phyloP scores from a whole-genome alignment of 2,113 vertebrate genomes.

The Catagonus wagneri region DNA sequence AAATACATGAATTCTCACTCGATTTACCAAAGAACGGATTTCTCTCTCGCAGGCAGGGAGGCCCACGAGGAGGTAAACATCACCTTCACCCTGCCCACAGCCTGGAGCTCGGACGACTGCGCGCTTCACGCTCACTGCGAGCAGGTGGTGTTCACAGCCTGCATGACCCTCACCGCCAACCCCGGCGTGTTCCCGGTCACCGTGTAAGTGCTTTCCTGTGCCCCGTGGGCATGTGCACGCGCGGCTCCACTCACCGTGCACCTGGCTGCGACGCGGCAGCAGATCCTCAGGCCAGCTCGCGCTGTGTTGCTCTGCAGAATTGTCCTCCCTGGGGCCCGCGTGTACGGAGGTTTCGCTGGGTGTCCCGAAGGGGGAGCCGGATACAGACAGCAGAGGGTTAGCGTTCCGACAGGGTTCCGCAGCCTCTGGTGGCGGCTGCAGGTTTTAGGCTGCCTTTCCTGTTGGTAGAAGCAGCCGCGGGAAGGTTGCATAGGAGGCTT shows the following conservation, averaged over 20 bases:
- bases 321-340: neutral
- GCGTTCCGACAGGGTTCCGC: too few relatives aligned
- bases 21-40: neutral
- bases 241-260: neutral
- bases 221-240: fast-evolving
- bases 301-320: neutral
- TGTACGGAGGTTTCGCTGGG: neutral
- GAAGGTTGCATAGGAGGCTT: neutral
- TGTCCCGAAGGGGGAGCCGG: too few relatives aligned
- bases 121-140: conserved; percentile 96
- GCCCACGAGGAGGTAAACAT: conserved; percentile 98
- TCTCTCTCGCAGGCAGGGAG: conserved; percentile 91
- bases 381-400: neutral
- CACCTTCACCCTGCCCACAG: conserved; percentile 95
- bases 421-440: too few relatives aligned
- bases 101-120: conserved; percentile 97
- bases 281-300: neutral
- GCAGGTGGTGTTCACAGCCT: conserved; percentile 97
- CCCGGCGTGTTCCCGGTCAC: conserved; percentile 96
- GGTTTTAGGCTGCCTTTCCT: neutral
- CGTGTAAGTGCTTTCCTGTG: conserved; percentile 90
- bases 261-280: neutral
- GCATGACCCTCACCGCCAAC: conserved; percentile 96
- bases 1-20: neutral
- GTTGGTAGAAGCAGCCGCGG: neutral